Conservation (phyloP, 2,797 vertebrate genomes). For the Spheniscus humboldti region DNA sequence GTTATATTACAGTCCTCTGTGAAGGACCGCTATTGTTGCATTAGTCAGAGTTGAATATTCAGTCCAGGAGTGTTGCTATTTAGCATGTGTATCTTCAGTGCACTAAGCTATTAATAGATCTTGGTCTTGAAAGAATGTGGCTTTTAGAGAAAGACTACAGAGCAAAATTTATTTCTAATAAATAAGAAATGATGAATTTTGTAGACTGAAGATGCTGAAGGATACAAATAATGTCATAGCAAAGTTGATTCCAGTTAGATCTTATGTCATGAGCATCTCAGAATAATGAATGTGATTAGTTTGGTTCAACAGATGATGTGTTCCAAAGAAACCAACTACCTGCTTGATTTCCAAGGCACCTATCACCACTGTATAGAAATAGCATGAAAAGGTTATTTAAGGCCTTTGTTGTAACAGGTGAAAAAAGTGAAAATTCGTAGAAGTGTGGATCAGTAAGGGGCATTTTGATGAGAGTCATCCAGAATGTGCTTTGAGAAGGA, state of each 20-base stretch:
- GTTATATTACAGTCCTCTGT: not conserved
- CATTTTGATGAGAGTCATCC: not conserved
- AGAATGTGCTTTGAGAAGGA: not conserved
- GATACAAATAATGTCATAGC: not conserved
- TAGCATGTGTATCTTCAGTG: not conserved
- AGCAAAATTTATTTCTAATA: not conserved
- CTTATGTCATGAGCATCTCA: not conserved
- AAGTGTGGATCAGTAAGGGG: not conserved
- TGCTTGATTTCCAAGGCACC: not conserved
- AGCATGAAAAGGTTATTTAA: not conserved
- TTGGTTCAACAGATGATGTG: not conserved
- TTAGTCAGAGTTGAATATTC: not conserved
- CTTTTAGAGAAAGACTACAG: not conserved
- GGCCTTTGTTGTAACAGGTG: not conserved
- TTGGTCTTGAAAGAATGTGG: not conserved
- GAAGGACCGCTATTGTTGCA: not conserved
- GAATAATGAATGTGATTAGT: not conserved
- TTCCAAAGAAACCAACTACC: not conserved
- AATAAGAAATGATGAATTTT: not conserved
- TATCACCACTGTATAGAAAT: not conserved
- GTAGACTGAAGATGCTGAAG: not conserved
- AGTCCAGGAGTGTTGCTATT: not conserved
- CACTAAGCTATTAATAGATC: not conserved
- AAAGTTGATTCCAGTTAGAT: not conserved
- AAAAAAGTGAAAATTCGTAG: not conserved